These are phyloP conservation scores for Brachyptera risi DNA, from an alignment of 2,888 invertebrate species.

Conservation along the genomic window DNA sequence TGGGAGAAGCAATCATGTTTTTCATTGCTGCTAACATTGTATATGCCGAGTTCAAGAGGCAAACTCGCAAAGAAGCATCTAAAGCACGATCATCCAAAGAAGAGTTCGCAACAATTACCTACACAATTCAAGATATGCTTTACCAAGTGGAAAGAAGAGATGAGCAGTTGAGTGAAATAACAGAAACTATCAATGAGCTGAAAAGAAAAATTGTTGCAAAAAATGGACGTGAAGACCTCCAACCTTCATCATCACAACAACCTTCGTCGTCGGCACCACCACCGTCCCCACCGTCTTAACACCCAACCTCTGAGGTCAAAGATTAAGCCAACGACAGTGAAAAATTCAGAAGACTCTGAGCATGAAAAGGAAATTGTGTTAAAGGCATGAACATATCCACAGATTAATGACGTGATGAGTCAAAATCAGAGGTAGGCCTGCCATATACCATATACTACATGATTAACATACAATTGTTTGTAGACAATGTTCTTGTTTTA, in stretches of 20 bases:
- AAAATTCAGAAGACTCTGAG: neutral
- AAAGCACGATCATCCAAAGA: slow-evolving; percentile 67
- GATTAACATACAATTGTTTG: too few relatives aligned
- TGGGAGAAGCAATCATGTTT: slow-evolving; percentile 90
- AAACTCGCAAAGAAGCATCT: slow-evolving; percentile 70
- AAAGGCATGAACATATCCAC: slow-evolving; percentile 25
- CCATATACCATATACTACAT: too few relatives aligned
- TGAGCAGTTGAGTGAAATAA: slow-evolving; percentile 73
- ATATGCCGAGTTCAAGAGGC: slow-evolving; percentile 71
- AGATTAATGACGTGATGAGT: slow-evolving; percentile 24
- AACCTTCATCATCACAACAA: slow-evolving; percentile 34
- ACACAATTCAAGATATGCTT: slow-evolving; percentile 65
- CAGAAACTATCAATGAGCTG: slow-evolving; percentile 44
- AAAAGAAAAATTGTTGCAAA: slow-evolving; percentile 38
- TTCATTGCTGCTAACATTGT: slow-evolving; percentile 74
- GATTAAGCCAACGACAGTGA: neutral
- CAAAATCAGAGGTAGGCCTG: neutral
- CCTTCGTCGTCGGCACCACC: too few relatives aligned
- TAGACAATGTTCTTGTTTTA: too few relatives aligned
- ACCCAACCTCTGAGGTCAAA: neutral
- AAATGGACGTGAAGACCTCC: slow-evolving; percentile 21
- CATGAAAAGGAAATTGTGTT: slow-evolving; percentile 7
- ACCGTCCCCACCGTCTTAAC: too few relatives aligned
- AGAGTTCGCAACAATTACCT: slow-evolving; percentile 62
- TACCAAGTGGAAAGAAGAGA: slow-evolving; percentile 72